Evolutionary conservation across 2,888 invertebrate species (phyloP), one percentile per base, ranked within the genome.

Genomic region (Agrochola lychnidis): DNA sequence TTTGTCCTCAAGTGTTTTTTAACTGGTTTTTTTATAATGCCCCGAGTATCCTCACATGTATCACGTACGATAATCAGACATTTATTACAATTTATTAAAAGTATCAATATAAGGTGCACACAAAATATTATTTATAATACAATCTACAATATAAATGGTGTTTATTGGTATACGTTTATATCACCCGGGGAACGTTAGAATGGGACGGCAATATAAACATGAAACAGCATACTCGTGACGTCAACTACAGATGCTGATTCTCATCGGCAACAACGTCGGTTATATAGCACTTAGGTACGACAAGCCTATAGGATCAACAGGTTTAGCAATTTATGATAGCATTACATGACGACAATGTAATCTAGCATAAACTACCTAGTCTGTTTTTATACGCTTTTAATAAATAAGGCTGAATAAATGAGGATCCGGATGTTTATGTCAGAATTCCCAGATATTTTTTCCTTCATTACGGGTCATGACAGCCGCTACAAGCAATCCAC

Each of bases 11-110:
- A 66, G 1, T 22, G 5, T 22, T 48, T 22, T 36, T 36, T 12
- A 16, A 19, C 4, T 25, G 10, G 1, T 67, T 36, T 45, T 51
- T 67, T 70, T 12, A 61, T 82, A 84, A 74, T 22, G 73, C 76
- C 64, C 75, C 71, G 72, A 84, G 74, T 61, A 62, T 68, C 77
- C 30, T 69, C 40, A 70, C 76, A 63, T 25, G 59, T n/a, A 57
- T 75, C 77, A 83, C 76, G 63, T 70, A 83, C 64, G 66, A 85
- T 88, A 86, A 81, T 87, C 86, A 84, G 78, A 89, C 83, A 90
- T 85, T 80, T 80, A 85, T 45, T 86, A 82, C 77, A 83, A 85
- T 82, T 82, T 81, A 73, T 81, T 82, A 73, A 66, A 83, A 73
- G 67, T 84, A 85, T 72, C 71, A 53, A 84, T 83, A 76, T 79